Conservation (phyloP, 2,113 vertebrate species). For the Panthera tigris region DNA sequence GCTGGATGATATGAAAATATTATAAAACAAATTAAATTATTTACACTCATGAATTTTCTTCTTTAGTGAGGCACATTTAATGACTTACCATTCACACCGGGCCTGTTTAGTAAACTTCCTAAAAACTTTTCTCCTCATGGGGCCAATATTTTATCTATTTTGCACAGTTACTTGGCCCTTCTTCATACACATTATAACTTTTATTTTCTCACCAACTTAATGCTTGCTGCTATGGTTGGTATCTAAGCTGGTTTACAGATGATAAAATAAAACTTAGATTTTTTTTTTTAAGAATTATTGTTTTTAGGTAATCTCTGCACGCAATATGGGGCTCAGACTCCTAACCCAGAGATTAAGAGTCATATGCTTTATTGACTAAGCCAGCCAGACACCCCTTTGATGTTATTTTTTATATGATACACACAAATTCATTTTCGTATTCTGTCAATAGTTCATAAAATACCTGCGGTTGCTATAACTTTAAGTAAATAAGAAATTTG, state of each 20-base stretch:
- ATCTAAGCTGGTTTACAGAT: background rate
- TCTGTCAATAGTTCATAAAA: background rate
- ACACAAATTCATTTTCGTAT: background rate
- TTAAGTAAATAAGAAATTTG: slow-evolving; percentile 21
- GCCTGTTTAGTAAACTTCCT: background rate
- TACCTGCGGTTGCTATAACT: background rate
- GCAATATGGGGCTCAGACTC: background rate
- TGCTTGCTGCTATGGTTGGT: background rate
- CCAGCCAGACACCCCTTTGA: background rate
- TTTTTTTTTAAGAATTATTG: background rate
- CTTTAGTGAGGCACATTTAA: background rate
- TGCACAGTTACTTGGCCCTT: background rate
- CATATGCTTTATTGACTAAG: background rate
- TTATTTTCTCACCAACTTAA: background rate
- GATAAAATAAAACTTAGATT: background rate
- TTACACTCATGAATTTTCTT: background rate
- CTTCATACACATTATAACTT: background rate
- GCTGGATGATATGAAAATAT: background rate
- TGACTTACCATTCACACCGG: background rate
- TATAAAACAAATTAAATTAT: background rate
- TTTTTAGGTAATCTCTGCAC: background rate
- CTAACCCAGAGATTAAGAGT: background rate
- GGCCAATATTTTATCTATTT: background rate
- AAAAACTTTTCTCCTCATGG: background rate
- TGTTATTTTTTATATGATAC: background rate